Evolutionary conservation across 2,797 vertebrate species (phyloP).

Genomic region (Craterocephalus amniculus): DNA sequence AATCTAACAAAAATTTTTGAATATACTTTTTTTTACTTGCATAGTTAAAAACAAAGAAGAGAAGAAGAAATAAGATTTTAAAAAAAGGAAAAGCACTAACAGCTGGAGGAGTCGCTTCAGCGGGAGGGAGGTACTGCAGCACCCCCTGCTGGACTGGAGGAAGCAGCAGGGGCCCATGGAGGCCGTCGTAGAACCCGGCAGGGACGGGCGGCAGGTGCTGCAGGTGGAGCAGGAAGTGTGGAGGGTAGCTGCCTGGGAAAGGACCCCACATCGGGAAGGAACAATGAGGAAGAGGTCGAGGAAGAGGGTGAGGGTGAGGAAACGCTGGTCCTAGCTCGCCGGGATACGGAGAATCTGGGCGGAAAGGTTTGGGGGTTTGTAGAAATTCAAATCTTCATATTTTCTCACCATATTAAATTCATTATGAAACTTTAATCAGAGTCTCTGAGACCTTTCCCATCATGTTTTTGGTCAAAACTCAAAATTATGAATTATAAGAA

Average conservation of each 20-base stretch:
- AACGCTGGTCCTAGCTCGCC: not conserved
- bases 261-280: not conserved
- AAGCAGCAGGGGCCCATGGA: slow-evolving; percentile 7
- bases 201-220: not conserved
- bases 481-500: no score
- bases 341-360: not conserved
- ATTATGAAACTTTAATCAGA: no score
- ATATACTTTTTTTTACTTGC: no score
- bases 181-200: not conserved
- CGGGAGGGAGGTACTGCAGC: not conserved
- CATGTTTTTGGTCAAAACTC: no score
- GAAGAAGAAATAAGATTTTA: no score
- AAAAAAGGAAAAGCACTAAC: slow-evolving; percentile 32
- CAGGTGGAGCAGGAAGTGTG: slow-evolving; percentile 16
- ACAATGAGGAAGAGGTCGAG: not conserved
- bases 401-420: no score
- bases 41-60: no score
- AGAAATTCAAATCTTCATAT: no score
- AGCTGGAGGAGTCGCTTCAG: not conserved
- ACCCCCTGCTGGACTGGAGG: not conserved
- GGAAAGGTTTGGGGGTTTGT: not conserved
- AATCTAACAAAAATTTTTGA: no score
- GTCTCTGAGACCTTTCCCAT: no score
- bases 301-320: not conserved
- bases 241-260: not conserved